Conservation (phyloP, 2,888 invertebrate species). For the Lymantria dispar region DNA sequence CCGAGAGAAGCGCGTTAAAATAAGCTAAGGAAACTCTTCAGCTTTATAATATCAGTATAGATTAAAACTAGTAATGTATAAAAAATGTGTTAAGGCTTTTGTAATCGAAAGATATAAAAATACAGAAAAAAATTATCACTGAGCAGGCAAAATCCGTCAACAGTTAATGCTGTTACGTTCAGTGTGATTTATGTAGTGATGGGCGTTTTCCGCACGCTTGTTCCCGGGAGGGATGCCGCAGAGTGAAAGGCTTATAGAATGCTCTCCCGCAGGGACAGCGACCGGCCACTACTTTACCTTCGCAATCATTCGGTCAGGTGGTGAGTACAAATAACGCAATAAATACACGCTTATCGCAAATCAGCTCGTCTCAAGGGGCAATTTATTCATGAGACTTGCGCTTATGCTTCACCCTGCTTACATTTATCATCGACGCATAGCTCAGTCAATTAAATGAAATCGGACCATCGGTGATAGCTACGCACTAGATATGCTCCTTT, state of each 20-base stretch:
- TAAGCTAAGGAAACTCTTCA: no score
- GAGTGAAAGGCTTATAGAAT: conserved; percentile 56
- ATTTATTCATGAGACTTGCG: conserved; percentile 74
- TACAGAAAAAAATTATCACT: no score
- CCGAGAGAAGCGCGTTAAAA: no score
- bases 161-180: conserved; percentile 50
- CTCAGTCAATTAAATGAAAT: conserved; percentile 80
- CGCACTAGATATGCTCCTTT: conserved; percentile 61
- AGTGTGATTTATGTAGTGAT: conserved; percentile 61
- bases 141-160: conserved; percentile 48
- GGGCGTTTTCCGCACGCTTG: conserved; percentile 47
- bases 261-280: conserved; percentile 61
- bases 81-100: no score
- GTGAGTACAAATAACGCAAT: conserved; percentile 75
- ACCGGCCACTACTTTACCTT: conserved; percentile 21
- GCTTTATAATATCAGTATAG: no score
- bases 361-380: conserved; percentile 74
- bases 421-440: conserved; percentile 76
- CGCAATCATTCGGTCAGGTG: conserved; percentile 37
- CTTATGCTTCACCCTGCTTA: conserved; percentile 72
- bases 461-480: conserved; percentile 71
- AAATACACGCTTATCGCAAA: conserved; percentile 81
- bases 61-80: no score
- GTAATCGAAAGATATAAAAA: no score
- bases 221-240: conserved; percentile 50